These are phyloP conservation scores for Burhinus oedicnemus DNA, from an alignment of 2,113 vertebrate species.

Conservation along the genomic window DNA sequence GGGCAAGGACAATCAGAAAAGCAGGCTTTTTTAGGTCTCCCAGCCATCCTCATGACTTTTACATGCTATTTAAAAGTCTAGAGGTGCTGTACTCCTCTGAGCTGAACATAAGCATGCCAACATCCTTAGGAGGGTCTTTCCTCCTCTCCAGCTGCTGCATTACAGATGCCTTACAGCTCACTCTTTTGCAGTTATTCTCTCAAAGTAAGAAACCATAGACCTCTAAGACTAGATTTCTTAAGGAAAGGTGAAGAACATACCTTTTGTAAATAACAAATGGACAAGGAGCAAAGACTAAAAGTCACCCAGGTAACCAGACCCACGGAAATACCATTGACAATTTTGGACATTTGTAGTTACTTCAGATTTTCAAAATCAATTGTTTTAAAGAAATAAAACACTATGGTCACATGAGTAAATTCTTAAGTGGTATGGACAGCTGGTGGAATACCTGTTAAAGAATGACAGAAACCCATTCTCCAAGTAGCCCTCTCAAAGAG, in stretches of 20 bases:
- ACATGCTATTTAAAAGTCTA: background rate
- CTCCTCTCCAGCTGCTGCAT: background rate
- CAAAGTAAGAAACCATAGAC: background rate
- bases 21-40: background rate
- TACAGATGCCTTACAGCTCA: background rate
- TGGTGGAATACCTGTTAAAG: background rate
- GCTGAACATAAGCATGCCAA: background rate
- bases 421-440: background rate
- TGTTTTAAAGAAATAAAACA: background rate
- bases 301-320: background rate
- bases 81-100: background rate
- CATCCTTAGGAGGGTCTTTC: background rate
- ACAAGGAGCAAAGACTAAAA: background rate
- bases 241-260: background rate
- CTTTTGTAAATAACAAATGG: background rate
- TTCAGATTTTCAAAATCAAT: background rate
- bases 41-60: background rate
- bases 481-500: background rate
- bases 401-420: background rate
- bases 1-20: background rate
- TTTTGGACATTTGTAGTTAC: background rate
- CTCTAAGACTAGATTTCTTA: background rate
- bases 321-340: background rate
- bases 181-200: background rate
- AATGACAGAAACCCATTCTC: background rate